phyloP scores from a whole-genome alignment of 2,888 invertebrate genomes.

The Eilema caniola region DNA sequence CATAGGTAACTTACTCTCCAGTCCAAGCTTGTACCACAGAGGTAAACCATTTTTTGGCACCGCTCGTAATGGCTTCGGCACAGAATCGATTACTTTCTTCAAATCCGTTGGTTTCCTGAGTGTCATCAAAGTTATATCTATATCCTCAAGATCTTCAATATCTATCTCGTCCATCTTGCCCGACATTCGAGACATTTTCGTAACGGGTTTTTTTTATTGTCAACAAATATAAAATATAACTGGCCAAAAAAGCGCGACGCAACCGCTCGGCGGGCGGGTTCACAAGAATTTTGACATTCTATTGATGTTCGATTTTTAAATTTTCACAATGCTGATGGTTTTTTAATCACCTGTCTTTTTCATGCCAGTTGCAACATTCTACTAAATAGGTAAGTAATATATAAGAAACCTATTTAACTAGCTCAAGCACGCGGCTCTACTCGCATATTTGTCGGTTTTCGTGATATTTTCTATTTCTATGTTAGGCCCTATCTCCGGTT shows the following conservation, averaged over 20 bases:
- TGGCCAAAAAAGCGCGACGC: slow-evolving; percentile 51
- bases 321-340: slow-evolving; percentile 8
- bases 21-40: slow-evolving; percentile 81
- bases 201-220: slow-evolving; percentile 26
- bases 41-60: slow-evolving; percentile 85
- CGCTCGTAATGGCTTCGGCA: slow-evolving; percentile 78
- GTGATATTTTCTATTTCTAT: no score
- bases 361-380: not conserved
- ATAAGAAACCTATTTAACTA: not conserved
- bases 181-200: slow-evolving; percentile 11
- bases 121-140: slow-evolving; percentile 75
- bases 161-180: slow-evolving; percentile 28
- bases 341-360: not conserved
- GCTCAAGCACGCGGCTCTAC: no score
- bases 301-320: slow-evolving; percentile 60
- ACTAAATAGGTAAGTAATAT: not conserved
- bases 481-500: no score
- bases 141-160: slow-evolving; percentile 64
- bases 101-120: slow-evolving; percentile 80
- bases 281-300: slow-evolving; percentile 62
- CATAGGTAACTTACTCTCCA: slow-evolving; percentile 85
- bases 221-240: slow-evolving; percentile 48
- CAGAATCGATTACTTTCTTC: slow-evolving; percentile 79
- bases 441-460: no score
- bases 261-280: slow-evolving; percentile 34